Evolutionary conservation across 2,797 vertebrate species (phyloP).

Genomic region (Zenarchopterus dispar): DNA sequence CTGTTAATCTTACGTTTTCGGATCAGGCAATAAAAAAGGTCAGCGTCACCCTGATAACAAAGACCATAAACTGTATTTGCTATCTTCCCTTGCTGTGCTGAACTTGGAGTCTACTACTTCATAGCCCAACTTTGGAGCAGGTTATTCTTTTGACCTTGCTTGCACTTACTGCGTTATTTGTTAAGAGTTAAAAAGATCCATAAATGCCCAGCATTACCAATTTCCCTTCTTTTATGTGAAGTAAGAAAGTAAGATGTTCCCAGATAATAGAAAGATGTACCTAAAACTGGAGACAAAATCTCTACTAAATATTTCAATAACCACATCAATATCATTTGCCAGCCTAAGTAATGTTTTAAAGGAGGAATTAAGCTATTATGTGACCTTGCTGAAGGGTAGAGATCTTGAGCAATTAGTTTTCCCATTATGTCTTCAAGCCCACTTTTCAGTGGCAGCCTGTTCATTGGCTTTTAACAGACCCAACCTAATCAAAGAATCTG

Average conservation of each 20-base stretch:
- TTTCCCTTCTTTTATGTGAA: slow-evolving; percentile 29
- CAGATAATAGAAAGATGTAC: neutral
- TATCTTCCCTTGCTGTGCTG: slow-evolving; percentile 42
- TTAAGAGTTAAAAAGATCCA: slow-evolving; percentile 25
- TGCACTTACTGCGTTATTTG: slow-evolving; percentile 36
- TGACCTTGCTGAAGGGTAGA: slow-evolving; percentile 40
- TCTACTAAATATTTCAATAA: neutral
- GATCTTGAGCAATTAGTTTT: slow-evolving; percentile 22
- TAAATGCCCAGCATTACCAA: slow-evolving; percentile 20
- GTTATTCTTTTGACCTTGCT: slow-evolving; percentile 51
- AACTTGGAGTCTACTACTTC: slow-evolving; percentile 39
- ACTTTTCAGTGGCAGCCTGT: slow-evolving; percentile 42
- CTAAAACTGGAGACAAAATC: neutral
- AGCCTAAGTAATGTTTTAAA: slow-evolving; percentile 18
- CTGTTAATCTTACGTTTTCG: slow-evolving; percentile 58
- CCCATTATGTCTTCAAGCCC: slow-evolving; percentile 10
- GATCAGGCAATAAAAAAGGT: slow-evolving; percentile 54
- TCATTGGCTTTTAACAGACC: slow-evolving; percentile 37
- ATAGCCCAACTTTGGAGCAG: slow-evolving; percentile 17
- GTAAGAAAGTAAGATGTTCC: too few species aligned
- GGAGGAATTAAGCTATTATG: slow-evolving; percentile 11
- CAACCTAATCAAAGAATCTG: slow-evolving; percentile 30
- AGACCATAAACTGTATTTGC: slow-evolving; percentile 54
- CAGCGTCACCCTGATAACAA: slow-evolving; percentile 62
- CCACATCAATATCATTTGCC: neutral